Conservation (phyloP, 2,888 invertebrate species). For the Microchrysa polita region DNA sequence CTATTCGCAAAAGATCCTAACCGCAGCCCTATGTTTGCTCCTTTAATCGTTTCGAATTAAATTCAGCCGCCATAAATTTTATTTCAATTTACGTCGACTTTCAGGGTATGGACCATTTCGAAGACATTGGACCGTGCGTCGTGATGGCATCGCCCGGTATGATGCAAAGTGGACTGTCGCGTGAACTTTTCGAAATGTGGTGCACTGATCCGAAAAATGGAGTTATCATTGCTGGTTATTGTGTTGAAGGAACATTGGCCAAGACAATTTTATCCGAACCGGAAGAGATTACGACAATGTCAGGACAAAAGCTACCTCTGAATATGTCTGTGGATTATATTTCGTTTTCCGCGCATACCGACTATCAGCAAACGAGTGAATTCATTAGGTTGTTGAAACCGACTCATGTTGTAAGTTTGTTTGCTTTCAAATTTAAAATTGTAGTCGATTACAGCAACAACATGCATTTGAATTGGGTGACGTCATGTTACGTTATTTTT, state of each 20-base stretch:
- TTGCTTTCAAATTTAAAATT: too few species aligned
- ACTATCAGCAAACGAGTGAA: conserved; percentile 97
- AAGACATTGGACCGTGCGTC: conserved; percentile 99
- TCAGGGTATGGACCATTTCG: conserved; percentile 98
- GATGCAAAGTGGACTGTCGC: conserved; percentile 98
- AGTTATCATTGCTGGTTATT: conserved; percentile 97
- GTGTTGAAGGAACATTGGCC: conserved; percentile 89
- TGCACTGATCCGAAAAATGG: conserved; percentile 98
- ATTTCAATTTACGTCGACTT: background rate
- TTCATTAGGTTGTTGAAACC: conserved; percentile 95
- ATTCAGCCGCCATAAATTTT: too few species aligned
- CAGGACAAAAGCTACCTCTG: conserved; percentile 93
- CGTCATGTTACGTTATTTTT: conserved; percentile 8
- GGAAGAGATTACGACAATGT: conserved; percentile 94
- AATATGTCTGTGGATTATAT: conserved; percentile 99
- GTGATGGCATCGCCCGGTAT: conserved; percentile 99
- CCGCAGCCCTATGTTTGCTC: background rate
- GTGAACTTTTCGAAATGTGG: conserved; percentile 99
- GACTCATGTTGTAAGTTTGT: conserved; percentile 87
- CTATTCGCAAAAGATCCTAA: too few species aligned
- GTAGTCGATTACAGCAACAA: background rate
- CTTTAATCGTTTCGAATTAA: background rate
- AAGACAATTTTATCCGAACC: conserved; percentile 97
- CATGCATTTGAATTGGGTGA: background rate
- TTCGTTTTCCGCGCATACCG: conserved; percentile 99